Evolutionary conservation across 2,797 vertebrate species (phyloP), one percentile per base, ranked within the genome.

Genomic region (Bufotes viridis): DNA sequence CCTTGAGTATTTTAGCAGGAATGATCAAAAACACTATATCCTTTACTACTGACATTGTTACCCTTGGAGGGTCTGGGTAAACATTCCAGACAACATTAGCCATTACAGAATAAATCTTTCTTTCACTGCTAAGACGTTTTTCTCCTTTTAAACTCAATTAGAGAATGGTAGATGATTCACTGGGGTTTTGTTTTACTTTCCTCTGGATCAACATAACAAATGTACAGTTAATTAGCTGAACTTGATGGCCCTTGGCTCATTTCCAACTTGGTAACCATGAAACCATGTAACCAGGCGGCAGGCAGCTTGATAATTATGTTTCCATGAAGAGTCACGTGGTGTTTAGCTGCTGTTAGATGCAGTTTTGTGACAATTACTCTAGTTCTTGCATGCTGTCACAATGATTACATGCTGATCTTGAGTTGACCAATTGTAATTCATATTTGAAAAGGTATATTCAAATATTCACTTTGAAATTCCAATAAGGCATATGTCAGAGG

Each of bases 201-300:
- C 74, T 78, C 74, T 78, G 74, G 74, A 78, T 78, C 74, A 78
- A 78, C 74, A 78, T 78, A n/a, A 78, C 74, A 78, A n/a, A 78
- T 78, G 24, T 78, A 78, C 49, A 78, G 24, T 78, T 78, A 78
- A 78, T 78, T 78, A 78, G 49, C 51, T 78, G 22, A 24, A 78
- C 51, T 24, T 78, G 74, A 78, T 78, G 74, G 74, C 24, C 74
- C 49, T 55, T 78, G 74, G 74, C 49, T 51, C n/a, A 55, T 55
- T 53, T 78, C 74, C 74, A 78, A 24, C 51, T 78, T 78, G n/a
- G 72, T 75, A 75, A 53, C 42, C n/a, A 75, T 55, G 74, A 24
- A 24, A 24, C 74, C 49, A 24, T 78, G 74, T 24, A 55, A 11
- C 51, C 74, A 78, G 74, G 74, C 74, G 12, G 74, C 49, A 78